Evolutionary conservation across 2,797 vertebrate genomes (phyloP), one percentile per base, ranked within the genome.

Genomic region (Loris lydekkerianus): DNA sequence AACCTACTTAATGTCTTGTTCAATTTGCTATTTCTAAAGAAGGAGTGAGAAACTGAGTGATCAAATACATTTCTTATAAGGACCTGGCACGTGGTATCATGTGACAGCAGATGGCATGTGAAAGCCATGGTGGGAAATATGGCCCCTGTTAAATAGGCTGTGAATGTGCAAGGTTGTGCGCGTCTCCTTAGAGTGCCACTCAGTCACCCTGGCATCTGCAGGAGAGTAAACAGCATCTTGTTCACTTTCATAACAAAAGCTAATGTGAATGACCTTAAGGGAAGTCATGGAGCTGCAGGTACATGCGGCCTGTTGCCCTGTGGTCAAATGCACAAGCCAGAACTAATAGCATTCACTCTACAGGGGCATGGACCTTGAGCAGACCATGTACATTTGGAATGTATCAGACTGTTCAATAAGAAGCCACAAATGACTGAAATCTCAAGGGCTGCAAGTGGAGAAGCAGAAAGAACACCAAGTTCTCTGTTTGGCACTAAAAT

Each of bases 101-200:
- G 94, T 96, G 94, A 97, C 84, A 94, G 97, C 49, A 98, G 93
- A 96, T 95, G 94, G 93, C 96, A 88, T 93, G 97, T 96, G 97
- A 98, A 97, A 98, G 93, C 77, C 96, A 53, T 96, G 97, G 94
- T 90, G 75, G 96, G 89, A 91, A 98, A 87, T 58, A 96, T 37
- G 85, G 91, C 83, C 89, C 88, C 63, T 37, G 77, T 89, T 95
- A 94, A 97, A 67, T 15, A 96, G 92, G 89, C 37, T 49, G 60
- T 76, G 95, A 94, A 95, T n/a, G 29, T 96, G 65, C 76, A 86
- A 93, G 84, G 93, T 94, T 96, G 93, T 87, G 43, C 72, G 40
- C 84, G 53, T 25, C 94, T 94, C 93, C 88, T 97, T 81, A 40
- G 90, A 96, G 67, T 78, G 69, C 56, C 89, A 61, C 88, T 94